A percentile compares a stretch with the other conserved stretches of the same genome.
These are phyloP conservation scores for Drosophila kanapiae DNA, from an alignment of 1,140 invertebrate genomes.

Conservation along the genomic window DNA sequence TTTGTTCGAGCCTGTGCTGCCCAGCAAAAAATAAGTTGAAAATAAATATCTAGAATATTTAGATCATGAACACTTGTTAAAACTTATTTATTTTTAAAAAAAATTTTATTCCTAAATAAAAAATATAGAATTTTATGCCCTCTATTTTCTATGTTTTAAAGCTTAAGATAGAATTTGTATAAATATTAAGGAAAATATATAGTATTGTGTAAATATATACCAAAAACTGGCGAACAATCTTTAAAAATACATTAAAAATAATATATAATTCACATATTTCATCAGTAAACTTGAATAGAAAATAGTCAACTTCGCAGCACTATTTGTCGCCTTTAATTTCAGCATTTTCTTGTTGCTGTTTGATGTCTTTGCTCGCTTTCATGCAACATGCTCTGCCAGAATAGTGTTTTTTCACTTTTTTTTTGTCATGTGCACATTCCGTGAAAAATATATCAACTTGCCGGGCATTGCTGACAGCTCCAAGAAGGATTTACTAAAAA, in stretches of 20 bases:
- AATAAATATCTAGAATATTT: neutral
- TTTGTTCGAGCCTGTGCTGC: slow-evolving; percentile 5
- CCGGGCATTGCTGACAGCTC: slow-evolving; percentile 60
- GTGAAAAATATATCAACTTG: slow-evolving; percentile 68
- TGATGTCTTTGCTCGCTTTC: slow-evolving; percentile 55
- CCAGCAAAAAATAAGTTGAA: neutral
- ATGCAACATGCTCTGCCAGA: slow-evolving; percentile 27
- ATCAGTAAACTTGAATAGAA: neutral
- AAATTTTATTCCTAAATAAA: too few species aligned
- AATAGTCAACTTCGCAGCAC: slow-evolving; percentile 8
- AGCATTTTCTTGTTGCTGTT: slow-evolving; percentile 36
- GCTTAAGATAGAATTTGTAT: too few species aligned
- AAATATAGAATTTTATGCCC: too few species aligned
- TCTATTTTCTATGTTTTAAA: too few species aligned
- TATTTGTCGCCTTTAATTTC: slow-evolving; percentile 35
- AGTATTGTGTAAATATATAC: too few species aligned
- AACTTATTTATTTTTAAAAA: too few species aligned
- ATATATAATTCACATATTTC: neutral
- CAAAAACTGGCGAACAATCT: neutral
- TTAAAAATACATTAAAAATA: neutral
- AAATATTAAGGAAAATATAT: too few species aligned
- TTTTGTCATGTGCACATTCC: slow-evolving; percentile 47
- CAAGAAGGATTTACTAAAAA: slow-evolving; percentile 58
- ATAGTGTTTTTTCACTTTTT: slow-evolving; percentile 22
- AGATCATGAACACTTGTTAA: too few species aligned